Evolutionary conservation across 2,888 invertebrate genomes (phyloP).

Genomic region (Sthenelais limicola): DNA sequence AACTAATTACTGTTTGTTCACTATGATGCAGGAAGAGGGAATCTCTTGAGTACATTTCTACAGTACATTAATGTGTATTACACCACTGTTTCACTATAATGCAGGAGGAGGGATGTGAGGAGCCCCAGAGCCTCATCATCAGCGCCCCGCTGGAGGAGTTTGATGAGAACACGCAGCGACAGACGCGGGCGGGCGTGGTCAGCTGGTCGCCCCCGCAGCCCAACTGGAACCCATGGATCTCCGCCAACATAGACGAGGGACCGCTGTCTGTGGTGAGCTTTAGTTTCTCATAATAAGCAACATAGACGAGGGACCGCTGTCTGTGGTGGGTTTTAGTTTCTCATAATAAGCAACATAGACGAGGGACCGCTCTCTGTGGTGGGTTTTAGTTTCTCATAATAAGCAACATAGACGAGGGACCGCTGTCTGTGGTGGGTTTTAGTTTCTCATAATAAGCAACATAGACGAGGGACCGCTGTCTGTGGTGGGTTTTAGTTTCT

Average conservation of each 20-base stretch:
- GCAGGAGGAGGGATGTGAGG: slow-evolving; percentile 27
- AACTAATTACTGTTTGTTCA: too few relatives aligned
- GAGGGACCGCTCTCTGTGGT: too few relatives aligned
- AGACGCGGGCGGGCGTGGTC: slow-evolving; percentile 79
- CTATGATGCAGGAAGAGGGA: too few relatives aligned
- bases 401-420: too few relatives aligned
- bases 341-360: too few relatives aligned
- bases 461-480: too few relatives aligned
- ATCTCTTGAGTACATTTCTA: too few relatives aligned
- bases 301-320: background rate
- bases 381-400: background rate
- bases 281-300: background rate
- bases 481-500: too few relatives aligned
- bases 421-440: too few relatives aligned
- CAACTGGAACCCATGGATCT: slow-evolving; percentile 99
- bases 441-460: too few relatives aligned
- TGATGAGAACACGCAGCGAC: slow-evolving; percentile 71
- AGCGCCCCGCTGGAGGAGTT: slow-evolving; percentile 79
- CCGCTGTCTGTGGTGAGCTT: slow-evolving; percentile 73
- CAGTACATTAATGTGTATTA: too few relatives aligned
- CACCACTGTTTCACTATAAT: too few relatives aligned
- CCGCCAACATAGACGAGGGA: slow-evolving; percentile 96
- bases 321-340: background rate
- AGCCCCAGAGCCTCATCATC: slow-evolving; percentile 76
- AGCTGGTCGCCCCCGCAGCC: slow-evolving; percentile 96